These are phyloP conservation scores for Cichladusa arquata DNA, from an alignment of 2,113 vertebrate species.

Conservation along the genomic window DNA sequence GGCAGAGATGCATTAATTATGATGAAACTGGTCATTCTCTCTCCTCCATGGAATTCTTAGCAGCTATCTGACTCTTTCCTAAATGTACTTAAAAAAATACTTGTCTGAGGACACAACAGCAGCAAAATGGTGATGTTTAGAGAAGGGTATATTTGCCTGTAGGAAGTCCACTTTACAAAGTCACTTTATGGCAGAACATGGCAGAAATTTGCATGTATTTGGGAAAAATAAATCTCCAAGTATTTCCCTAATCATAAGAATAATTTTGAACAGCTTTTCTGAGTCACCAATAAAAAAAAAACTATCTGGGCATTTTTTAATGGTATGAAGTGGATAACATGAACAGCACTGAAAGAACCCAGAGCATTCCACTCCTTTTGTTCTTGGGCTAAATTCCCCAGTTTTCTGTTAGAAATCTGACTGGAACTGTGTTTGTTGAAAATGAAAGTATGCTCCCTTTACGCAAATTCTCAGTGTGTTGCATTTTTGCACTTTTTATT, in stretches of 20 bases:
- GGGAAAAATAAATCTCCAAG: neutral
- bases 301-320: fast-evolving
- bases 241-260: neutral
- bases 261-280: neutral
- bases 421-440: neutral
- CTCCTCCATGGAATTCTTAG: neutral
- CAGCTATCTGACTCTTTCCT: neutral
- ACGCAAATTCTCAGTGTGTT: neutral
- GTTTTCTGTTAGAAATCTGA: neutral
- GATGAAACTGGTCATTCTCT: neutral
- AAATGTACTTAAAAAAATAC: neutral
- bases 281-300: neutral
- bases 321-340: neutral
- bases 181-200: neutral
- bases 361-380: neutral
- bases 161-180: neutral
- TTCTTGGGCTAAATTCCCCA: neutral
- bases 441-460: neutral
- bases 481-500: neutral
- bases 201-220: neutral
- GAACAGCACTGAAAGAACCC: neutral
- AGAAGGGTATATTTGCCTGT: neutral
- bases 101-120: neutral
- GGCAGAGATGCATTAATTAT: neutral
- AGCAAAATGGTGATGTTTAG: neutral